Evolutionary conservation across 2,888 invertebrate genomes (phyloP).

Genomic region (Liposcelis brunnea): DNA sequence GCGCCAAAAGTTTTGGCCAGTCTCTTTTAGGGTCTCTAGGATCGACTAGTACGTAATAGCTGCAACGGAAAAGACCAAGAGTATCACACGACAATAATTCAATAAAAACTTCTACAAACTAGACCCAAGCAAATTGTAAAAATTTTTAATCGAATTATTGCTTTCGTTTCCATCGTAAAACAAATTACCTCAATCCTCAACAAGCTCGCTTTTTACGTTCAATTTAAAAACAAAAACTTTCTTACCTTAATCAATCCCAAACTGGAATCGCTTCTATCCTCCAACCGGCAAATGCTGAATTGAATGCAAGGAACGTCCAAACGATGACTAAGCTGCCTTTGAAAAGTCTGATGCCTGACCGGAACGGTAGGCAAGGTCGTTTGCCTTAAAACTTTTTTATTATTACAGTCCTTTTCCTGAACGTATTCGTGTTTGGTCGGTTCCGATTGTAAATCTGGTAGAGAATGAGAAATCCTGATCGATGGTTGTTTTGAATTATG

Average conservation of each 20-base stretch:
- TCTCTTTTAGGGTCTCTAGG: no score
- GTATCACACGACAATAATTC: no score
- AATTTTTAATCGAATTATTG: no score
- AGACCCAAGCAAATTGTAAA: no score
- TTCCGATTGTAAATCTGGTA: slow-evolving; percentile 55
- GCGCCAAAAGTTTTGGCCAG: no score
- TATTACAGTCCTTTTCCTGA: slow-evolving; percentile 47
- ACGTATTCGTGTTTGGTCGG: slow-evolving; percentile 49
- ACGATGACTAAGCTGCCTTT: slow-evolving; percentile 62
- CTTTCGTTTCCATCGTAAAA: no score
- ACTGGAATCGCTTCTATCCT: slow-evolving; percentile 46
- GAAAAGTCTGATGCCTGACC: slow-evolving; percentile 63
- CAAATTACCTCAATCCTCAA: no score
- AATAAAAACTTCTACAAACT: no score
- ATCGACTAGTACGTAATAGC: no score
- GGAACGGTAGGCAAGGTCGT: slow-evolving; percentile 69
- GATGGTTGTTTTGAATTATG: slow-evolving; percentile 46
- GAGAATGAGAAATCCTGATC: slow-evolving; percentile 55
- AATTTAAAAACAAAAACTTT: no score
- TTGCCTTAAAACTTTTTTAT: slow-evolving; percentile 62
- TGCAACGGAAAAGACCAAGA: no score
- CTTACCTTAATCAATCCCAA: slow-evolving; percentile 55
- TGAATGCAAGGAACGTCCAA: slow-evolving; percentile 54
- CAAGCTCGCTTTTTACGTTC: no score
- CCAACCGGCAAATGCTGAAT: slow-evolving; percentile 60